Conservation (phyloP, 2,888 invertebrate species). For the Nudaria mundana region DNA sequence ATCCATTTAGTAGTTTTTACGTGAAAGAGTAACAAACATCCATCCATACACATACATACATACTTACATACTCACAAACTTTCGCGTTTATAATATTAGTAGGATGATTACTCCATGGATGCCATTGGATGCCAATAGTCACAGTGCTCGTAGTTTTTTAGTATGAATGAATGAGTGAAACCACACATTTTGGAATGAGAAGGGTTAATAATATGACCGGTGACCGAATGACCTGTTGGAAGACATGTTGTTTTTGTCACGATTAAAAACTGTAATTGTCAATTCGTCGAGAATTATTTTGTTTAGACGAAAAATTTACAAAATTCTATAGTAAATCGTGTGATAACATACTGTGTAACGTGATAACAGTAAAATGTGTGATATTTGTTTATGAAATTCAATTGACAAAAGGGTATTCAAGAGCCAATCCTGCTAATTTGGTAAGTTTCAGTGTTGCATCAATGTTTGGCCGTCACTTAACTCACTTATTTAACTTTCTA, state of each 20-base stretch:
- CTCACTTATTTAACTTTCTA: no score
- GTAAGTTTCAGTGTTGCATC: slow-evolving; percentile 66
- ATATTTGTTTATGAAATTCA: slow-evolving; percentile 60
- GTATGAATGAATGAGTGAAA: slow-evolving; percentile 3
- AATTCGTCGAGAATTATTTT: slow-evolving; percentile 75
- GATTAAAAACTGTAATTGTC: slow-evolving; percentile 69
- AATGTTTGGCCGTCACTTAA: slow-evolving; percentile 57
- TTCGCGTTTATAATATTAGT: no score
- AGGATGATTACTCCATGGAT: no score
- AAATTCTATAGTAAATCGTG: slow-evolving; percentile 66
- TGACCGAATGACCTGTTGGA: slow-evolving; percentile 70
- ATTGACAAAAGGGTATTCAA: slow-evolving; percentile 52
- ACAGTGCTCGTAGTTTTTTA: no score
- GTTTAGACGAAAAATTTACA: slow-evolving; percentile 63
- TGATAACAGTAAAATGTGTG: slow-evolving; percentile 67
- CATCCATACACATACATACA: no score
- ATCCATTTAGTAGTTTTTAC: no score
- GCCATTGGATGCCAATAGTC: no score
- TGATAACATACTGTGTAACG: slow-evolving; percentile 61
- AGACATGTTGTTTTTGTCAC: slow-evolving; percentile 77
- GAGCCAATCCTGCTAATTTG: slow-evolving; percentile 60
- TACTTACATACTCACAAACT: no score
- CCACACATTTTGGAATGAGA: no score
- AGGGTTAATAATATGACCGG: no score
- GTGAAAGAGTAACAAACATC: no score